phyloP scores from a whole-genome alignment of 2,797 vertebrate genomes.

The Tangara arthus region DNA sequence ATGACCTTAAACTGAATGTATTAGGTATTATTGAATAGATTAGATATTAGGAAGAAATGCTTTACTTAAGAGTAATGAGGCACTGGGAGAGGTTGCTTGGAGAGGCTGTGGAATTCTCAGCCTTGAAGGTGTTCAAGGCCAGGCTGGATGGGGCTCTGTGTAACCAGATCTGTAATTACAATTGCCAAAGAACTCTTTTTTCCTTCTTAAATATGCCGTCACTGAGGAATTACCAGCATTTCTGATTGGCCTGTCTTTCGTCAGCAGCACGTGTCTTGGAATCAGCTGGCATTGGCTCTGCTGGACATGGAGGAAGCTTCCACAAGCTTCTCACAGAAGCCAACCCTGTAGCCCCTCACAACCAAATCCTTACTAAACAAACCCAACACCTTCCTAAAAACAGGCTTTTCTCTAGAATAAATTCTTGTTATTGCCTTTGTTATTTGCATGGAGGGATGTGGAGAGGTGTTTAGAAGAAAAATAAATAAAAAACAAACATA shows the following conservation, averaged over 20 bases:
- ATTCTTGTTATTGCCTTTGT: neutral
- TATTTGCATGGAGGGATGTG: neutral
- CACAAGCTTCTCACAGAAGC: neutral
- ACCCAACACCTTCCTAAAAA: neutral
- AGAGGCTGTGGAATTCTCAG: neutral
- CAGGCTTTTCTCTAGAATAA: neutral
- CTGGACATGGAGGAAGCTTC: neutral
- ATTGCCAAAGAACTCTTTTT: neutral
- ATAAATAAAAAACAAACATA: neutral
- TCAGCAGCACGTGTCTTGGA: neutral
- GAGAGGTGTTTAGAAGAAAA: neutral
- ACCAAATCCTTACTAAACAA: neutral
- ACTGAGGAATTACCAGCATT: neutral
- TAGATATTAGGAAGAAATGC: neutral
- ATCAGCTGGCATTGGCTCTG: neutral
- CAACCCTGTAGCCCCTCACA: too few relatives aligned
- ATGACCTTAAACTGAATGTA: rapidly evolving
- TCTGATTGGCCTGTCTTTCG: neutral
- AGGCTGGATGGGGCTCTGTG: too few relatives aligned
- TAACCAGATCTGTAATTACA: neutral
- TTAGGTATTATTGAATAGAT: too few relatives aligned
- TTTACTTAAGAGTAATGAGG: neutral
- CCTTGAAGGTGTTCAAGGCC: neutral
- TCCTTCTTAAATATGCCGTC: neutral
- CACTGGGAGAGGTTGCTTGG: neutral